These are phyloP conservation scores for Strigamia crassipes DNA, from an alignment of 2,888 invertebrate species.

Conservation along the genomic window DNA sequence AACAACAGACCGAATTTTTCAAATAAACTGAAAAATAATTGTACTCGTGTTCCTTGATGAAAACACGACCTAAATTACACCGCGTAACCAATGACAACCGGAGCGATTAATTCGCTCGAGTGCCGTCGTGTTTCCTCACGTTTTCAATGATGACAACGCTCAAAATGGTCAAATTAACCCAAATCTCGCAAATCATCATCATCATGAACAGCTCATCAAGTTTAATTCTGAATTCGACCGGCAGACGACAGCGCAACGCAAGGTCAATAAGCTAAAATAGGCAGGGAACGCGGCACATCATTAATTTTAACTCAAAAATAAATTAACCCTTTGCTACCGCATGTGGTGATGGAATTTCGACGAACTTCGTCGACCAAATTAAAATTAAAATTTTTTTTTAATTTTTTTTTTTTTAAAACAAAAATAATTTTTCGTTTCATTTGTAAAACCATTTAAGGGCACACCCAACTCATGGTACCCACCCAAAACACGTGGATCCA, in stretches of 20 bases:
- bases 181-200: neutral
- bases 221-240: neutral
- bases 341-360: neutral
- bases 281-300: neutral
- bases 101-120: constrained; percentile 6
- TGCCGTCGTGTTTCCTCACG: neutral
- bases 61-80: constrained; percentile 14
- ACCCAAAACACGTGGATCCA: neutral
- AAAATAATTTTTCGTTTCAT: neutral
- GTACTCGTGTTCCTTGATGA: neutral
- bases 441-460: neutral
- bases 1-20: neutral
- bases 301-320: neutral
- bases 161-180: neutral
- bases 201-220: neutral
- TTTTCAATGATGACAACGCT: neutral
- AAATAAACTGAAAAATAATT: neutral
- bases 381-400: too few species aligned
- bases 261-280: neutral
- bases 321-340: neutral
- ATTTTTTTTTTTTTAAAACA: too few species aligned
- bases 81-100: neutral
- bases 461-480: neutral
- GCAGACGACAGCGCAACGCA: neutral
- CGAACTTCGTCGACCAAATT: neutral